These are phyloP conservation scores for Polyommatus icarus DNA, from an alignment of 2,888 invertebrate genomes.

Conservation along the genomic window DNA sequence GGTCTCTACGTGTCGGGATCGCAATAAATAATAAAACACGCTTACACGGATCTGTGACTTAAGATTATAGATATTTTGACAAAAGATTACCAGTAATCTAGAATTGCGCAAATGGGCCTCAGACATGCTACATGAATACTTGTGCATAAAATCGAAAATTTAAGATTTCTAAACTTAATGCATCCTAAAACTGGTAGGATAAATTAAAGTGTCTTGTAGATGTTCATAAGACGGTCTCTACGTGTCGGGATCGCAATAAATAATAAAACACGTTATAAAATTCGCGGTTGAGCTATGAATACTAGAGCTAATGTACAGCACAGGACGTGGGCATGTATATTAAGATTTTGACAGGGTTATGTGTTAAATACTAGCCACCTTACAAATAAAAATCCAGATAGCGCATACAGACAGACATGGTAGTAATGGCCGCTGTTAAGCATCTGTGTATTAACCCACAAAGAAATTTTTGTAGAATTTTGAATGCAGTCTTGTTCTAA, in stretches of 20 bases:
- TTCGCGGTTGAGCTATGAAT: slow-evolving; percentile 26
- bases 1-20: too few species aligned
- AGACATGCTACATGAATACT: not conserved
- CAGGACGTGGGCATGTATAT: slow-evolving; percentile 7
- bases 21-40: too few species aligned
- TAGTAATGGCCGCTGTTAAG: not conserved
- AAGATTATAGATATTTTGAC: too few species aligned
- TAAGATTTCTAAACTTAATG: not conserved
- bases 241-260: slow-evolving; percentile 23
- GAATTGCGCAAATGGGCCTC: too few species aligned
- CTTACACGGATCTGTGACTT: too few species aligned
- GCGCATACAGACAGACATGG: not conserved
- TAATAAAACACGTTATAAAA: slow-evolving; percentile 29
- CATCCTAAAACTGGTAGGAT: not conserved
- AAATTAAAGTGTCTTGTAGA: slow-evolving; percentile 1
- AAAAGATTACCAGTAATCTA: too few species aligned
- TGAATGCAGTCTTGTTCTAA: too few species aligned
- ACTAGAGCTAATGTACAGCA: slow-evolving; percentile 6
- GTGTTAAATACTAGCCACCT: not conserved
- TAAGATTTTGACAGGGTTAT: not conserved
- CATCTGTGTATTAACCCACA: too few species aligned
- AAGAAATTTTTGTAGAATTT: too few species aligned
- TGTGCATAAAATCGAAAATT: not conserved
- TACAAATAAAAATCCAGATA: not conserved
- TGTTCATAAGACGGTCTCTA: slow-evolving; percentile 7